Evolutionary conservation across 2,113 vertebrate species (phyloP).

Genomic region (Rhynchomys soricoides): DNA sequence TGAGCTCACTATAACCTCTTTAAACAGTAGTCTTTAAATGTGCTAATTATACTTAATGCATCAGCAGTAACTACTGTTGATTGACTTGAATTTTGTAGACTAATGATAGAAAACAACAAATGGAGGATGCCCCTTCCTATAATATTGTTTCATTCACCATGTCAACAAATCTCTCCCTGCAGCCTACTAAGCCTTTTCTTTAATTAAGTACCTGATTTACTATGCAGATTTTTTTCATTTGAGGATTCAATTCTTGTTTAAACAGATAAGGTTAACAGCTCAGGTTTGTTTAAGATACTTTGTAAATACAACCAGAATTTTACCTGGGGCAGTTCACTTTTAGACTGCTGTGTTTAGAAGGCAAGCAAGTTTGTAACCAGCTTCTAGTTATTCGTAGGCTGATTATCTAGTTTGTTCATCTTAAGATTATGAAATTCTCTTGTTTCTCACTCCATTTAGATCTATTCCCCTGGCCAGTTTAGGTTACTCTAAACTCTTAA

Average conservation of each 20-base stretch:
- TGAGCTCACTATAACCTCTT: not conserved
- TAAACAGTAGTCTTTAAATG: slow-evolving; percentile 1
- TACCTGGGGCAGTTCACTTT: slow-evolving; percentile 46
- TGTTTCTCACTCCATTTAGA: slow-evolving; percentile 44
- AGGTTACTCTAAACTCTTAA: not conserved
- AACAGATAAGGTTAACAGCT: slow-evolving; percentile 57
- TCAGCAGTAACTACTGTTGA: slow-evolving; percentile 49
- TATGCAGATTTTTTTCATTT: slow-evolving; percentile 59
- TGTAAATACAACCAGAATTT: slow-evolving; percentile 58
- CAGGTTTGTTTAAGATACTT: slow-evolving; percentile 34
- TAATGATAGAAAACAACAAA: slow-evolving; percentile 45
- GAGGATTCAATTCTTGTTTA: slow-evolving; percentile 51
- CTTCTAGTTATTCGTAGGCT: not conserved
- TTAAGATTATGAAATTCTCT: slow-evolving; percentile 2
- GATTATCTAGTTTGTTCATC: slow-evolving; percentile 55
- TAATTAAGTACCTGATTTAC: slow-evolving; percentile 73
- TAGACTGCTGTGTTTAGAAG: slow-evolving; percentile 51
- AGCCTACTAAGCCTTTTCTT: slow-evolving; percentile 66
- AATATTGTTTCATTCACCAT: slow-evolving; percentile 57
- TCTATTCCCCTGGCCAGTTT: not conserved
- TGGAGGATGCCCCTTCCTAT: slow-evolving; percentile 32
- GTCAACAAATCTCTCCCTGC: slow-evolving; percentile 61
- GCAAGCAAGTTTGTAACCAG: slow-evolving; percentile 39
- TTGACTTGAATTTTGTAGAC: slow-evolving; percentile 50
- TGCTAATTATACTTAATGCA: not conserved